These are phyloP conservation scores for Australoheros scitulus DNA, from an alignment of 2,113 vertebrate species.

Conservation along the genomic window DNA sequence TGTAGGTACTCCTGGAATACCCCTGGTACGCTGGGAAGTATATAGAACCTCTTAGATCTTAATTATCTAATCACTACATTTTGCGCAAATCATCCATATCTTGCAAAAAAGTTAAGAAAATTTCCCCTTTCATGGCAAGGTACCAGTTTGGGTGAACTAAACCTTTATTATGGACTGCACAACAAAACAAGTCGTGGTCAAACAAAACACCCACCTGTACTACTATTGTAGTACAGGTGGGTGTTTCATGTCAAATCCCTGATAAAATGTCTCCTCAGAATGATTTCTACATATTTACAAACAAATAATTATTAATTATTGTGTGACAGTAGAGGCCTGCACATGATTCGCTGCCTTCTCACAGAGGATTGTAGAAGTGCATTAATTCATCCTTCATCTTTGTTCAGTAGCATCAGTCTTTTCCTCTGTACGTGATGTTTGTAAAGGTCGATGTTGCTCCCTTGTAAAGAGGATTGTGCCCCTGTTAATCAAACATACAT, in stretches of 20 bases:
- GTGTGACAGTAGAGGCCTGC: conserved; percentile 78
- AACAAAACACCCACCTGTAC: conserved; percentile 28
- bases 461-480: conserved; percentile 94
- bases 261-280: conserved; percentile 50
- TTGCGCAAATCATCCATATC: too few relatives aligned
- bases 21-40: not conserved
- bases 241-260: conserved; percentile 40
- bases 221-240: conserved; percentile 8
- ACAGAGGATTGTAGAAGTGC: conserved; percentile 39
- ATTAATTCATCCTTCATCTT: conserved; percentile 21
- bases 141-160: not conserved
- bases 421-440: conserved; percentile 94
- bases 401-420: conserved; percentile 73
- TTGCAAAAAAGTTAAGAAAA: too few relatives aligned
- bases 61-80: not conserved
- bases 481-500: conserved; percentile 75
- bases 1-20: not conserved
- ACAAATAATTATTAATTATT: conserved; percentile 65
- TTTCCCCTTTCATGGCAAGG: too few relatives aligned
- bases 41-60: not conserved
- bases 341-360: conserved; percentile 61
- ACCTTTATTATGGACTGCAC: conserved; percentile 26
- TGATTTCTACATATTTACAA: conserved; percentile 80
- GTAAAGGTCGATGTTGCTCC: conserved; percentile 96
- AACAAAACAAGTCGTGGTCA: conserved; percentile 26